phyloP scores from a whole-genome alignment of 2,797 vertebrate species.

The Siniperca scherzeri region DNA sequence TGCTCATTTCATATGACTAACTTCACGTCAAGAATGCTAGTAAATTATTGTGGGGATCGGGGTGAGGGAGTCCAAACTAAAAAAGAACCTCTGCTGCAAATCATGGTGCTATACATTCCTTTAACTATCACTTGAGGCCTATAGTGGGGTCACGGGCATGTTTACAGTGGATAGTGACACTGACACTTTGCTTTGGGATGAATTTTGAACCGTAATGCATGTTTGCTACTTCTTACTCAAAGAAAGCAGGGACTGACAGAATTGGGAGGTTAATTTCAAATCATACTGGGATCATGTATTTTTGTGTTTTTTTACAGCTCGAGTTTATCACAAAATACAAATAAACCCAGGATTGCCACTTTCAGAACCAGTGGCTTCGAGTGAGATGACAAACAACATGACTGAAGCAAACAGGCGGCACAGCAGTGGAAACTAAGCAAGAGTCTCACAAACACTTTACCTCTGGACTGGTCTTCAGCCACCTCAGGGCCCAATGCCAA shows the following conservation, averaged over 20 bases:
- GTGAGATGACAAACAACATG: slow-evolving; percentile 27
- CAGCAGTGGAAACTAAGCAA: slow-evolving; percentile 30
- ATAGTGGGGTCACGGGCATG: not conserved
- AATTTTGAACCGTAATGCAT: not conserved
- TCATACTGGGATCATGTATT: not conserved
- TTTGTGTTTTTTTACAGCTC: slow-evolving; percentile 20
- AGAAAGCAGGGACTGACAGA: not conserved
- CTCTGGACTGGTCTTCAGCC: slow-evolving; percentile 41
- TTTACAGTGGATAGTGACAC: not conserved
- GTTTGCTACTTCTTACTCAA: not conserved
- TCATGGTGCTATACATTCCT: slow-evolving; percentile 3
- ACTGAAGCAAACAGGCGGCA: slow-evolving; percentile 27
- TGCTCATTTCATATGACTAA: slow-evolving; percentile 9
- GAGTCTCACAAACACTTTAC: slow-evolving; percentile 47
- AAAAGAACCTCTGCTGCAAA: slow-evolving; percentile 13
- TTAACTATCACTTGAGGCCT: slow-evolving; percentile 9
- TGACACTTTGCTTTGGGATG: not conserved
- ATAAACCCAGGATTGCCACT: not conserved
- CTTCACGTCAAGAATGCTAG: not conserved
- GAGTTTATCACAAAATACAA: slow-evolving; percentile 31
- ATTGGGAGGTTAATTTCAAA: not conserved
- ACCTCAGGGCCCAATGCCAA: slow-evolving; percentile 38
- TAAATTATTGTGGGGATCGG: not conserved
- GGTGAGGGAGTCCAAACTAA: slow-evolving; percentile 19
- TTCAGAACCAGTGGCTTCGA: slow-evolving; percentile 9